These are phyloP conservation scores for Leptobrachium ailaonicum DNA, from an alignment of 2,113 vertebrate species.

Conservation along the genomic window DNA sequence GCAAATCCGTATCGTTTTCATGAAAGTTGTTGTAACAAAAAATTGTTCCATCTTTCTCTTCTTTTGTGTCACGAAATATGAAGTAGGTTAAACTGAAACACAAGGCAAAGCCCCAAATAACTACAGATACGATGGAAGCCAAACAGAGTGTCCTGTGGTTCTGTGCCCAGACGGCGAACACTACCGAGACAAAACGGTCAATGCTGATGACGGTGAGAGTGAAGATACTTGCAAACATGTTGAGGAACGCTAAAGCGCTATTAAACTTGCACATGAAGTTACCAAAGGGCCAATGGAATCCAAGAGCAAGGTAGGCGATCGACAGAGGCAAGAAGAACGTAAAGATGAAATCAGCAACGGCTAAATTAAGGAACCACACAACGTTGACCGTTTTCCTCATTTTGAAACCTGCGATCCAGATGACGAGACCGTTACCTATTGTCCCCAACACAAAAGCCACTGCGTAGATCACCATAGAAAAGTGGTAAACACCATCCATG, in stretches of 20 bases:
- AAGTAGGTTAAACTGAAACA: constrained; percentile 79
- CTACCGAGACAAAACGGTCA: constrained; percentile 81
- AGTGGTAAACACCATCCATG: too few species aligned
- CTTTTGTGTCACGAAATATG: constrained; percentile 73
- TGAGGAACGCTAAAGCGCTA: constrained; percentile 78
- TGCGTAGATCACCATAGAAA: constrained; percentile 61
- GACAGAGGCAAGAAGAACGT: constrained; percentile 79
- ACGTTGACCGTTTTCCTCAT: constrained; percentile 78
- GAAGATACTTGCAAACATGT: constrained; percentile 87
- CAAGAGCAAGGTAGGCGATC: constrained; percentile 76
- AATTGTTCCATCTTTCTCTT: constrained; percentile 59
- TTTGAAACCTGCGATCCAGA: constrained; percentile 86
- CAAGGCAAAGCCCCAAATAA: constrained; percentile 76
- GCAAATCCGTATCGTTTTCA: constrained; percentile 35
- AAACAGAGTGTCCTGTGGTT: constrained; percentile 73
- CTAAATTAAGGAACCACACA: constrained; percentile 85
- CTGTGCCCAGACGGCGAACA: constrained; percentile 80
- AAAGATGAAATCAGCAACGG: constrained; percentile 82
- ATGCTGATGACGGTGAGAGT: constrained; percentile 84
- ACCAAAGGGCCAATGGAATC: constrained; percentile 85
- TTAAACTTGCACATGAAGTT: constrained; percentile 84
- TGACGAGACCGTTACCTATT: constrained; percentile 81
- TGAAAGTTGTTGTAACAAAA: constrained; percentile 82
- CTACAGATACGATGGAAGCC: constrained; percentile 68
- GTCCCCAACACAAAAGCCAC: constrained; percentile 83